Percentiles rank a stretch among this genome's conserved stretches.
Conservation (phyloP, 2,888 invertebrate species). For the Aspidapion aeneum region DNA sequence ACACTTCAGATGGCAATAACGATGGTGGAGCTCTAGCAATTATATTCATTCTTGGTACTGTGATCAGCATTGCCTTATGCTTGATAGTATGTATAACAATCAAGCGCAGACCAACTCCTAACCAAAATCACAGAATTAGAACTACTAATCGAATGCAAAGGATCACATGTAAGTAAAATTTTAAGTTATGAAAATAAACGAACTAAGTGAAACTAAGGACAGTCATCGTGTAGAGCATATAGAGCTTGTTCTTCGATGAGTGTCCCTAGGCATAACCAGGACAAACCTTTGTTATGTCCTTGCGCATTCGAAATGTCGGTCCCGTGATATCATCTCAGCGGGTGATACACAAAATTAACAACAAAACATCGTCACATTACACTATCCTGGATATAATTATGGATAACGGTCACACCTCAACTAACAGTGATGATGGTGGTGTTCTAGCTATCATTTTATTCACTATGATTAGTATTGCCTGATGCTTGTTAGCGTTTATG, state of each 20-base stretch:
- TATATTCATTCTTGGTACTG: neutral
- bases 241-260: too few relatives aligned
- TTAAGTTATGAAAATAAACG: too few relatives aligned
- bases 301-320: too few relatives aligned
- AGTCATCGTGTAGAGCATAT: too few relatives aligned
- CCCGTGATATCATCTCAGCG: too few relatives aligned
- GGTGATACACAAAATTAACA: too few relatives aligned
- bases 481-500: neutral
- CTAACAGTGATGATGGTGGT: neutral
- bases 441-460: neutral
- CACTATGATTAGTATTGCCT: neutral
- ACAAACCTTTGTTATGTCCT: too few relatives aligned
- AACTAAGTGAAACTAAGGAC: too few relatives aligned
- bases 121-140: neutral
- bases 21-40: neutral
- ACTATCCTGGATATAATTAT: too few relatives aligned
- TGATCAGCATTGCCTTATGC: neutral
- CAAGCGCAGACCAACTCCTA: neutral
- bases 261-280: too few relatives aligned
- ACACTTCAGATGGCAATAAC: neutral
- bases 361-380: too few relatives aligned
- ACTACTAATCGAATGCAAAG: neutral
- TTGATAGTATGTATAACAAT: neutral
- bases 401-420: neutral
- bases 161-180: neutral